Evolutionary conservation across 2,797 vertebrate genomes (phyloP), one percentile per base, ranked within the genome.

Genomic region (Pangasius mekongensis): DNA sequence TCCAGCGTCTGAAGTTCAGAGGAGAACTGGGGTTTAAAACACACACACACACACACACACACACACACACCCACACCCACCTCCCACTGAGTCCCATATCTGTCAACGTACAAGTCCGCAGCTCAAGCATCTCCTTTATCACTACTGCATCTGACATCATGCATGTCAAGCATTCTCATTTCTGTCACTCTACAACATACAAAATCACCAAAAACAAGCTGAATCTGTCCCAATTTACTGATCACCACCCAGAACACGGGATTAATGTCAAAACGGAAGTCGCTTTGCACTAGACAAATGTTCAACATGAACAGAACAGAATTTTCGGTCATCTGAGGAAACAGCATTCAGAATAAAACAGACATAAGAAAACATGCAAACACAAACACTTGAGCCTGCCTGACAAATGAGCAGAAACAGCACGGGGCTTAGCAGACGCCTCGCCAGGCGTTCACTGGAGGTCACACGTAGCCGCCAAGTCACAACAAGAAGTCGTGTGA

Each of bases 1-100:
- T 83, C 87, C 81, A 78, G 67, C 49, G 92, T 93, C 91, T 95
- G 93, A 95, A 95, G 94, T 95, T 90, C 89, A 89, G 85, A 89
- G 92, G 91, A 93, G 92, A 71, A 84, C 87, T 80, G 74, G 27
- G 43, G 43, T 20, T 78, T 67, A 39, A 87, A 33, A 77, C 16
- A 47, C 14, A 39, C 58, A 60, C 86, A 81, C 58, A 85, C 64
- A 60, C 22, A 69, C 22, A n/a, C 69, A 39, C 85, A 80, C 71
- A 64, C 87, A 58, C 73, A 86, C 74, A 69, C 22, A n/a, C 69
- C 33, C 85, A 80, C 71, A 64, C 87, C 49, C 73, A 86, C 74
- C 52, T 47, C n/a, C 27, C 27, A 74, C 52, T 39, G 16, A 64
- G 81, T 69, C 86, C 89, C 60, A 86, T 89, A 85, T 85, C 84